phyloP scores from a whole-genome alignment of 1,140 invertebrate species.

The Akabosia matsudoensis region DNA sequence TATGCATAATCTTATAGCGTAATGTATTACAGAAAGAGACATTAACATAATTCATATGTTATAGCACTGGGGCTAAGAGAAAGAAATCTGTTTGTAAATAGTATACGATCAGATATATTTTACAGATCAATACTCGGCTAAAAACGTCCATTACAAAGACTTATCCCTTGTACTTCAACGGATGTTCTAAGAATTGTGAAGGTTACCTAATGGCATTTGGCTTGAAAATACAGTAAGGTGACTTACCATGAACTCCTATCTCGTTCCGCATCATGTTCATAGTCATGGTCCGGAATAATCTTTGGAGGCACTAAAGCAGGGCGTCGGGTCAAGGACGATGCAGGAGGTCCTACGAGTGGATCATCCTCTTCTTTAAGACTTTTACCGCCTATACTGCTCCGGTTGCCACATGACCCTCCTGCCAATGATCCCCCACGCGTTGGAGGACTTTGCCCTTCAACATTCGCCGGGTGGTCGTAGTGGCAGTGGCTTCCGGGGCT shows the following conservation, averaged over 20 bases:
- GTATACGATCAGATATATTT: too few relatives aligned
- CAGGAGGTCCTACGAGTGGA: slow-evolving; percentile 50
- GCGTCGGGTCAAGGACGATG: slow-evolving; percentile 53
- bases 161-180: too few relatives aligned
- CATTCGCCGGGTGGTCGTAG: slow-evolving; percentile 17
- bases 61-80: too few relatives aligned
- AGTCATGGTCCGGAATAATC: slow-evolving; percentile 50
- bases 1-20: too few relatives aligned
- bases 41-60: too few relatives aligned
- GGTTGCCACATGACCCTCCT: slow-evolving; percentile 9
- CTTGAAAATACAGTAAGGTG: not conserved
- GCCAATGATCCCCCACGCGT: slow-evolving; percentile 25
- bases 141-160: too few relatives aligned
- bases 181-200: too few relatives aligned
- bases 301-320: slow-evolving; percentile 56
- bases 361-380: slow-evolving; percentile 49
- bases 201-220: not conserved
- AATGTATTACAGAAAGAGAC: too few relatives aligned
- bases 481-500: slow-evolving; percentile 38
- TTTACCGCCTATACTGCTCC: slow-evolving; percentile 26
- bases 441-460: slow-evolving; percentile 15
- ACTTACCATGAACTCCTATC: slow-evolving; percentile 38
- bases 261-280: slow-evolving; percentile 47
- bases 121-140: too few relatives aligned
- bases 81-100: too few relatives aligned